Base-by-base conservation (phyloP, 2,113 vertebrate genomes). In the Ptilonorhynchus violaceus region DNA sequence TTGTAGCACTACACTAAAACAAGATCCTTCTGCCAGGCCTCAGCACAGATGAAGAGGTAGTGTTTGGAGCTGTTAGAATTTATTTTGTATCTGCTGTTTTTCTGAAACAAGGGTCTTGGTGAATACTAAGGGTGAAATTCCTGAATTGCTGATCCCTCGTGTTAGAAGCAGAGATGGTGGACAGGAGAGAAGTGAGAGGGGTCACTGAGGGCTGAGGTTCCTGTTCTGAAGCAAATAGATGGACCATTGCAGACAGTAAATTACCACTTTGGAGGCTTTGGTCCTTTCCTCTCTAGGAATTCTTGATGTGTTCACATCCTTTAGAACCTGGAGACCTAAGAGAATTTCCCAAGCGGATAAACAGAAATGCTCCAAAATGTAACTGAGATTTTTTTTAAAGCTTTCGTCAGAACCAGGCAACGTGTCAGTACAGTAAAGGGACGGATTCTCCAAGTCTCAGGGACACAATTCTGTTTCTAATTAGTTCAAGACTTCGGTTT, bases 251-350 rank as follows among this genome's bases (percentile, higher is more conserved):
- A 33, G 47, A 31, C 0, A 1, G 56, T 80, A 42, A 60, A 85
- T 97, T 84, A 97, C 95, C 75, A 46, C 66, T 5, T 68, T 21
- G 37, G 56, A 97, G 95, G 58, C 96, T 97, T 86, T 89, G 76
- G 47, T 95, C 97, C 83, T 27, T 96, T 98, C 74, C 47, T 93
- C 42, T 96, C 94, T 62, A 97, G 84, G 66, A 98, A 98, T 83
- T 98, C 86, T 74, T 96, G 96, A 96, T 98, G 98, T 72, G 96
- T 95, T 75, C 33, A 31, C 25, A 93, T 97, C 53, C 95, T 93
- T 4, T 96, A 89, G 73, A 98, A 96, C 53, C 92, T 55, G 52
- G 88, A 95, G 37, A 96, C 72, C 95, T 97, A 87, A 88, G 35
- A 85, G 15, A 73, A 60, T 69, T 80, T 75, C 81, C 56, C 60